Conservation (phyloP, 2,888 invertebrate species). For the Lasioglossum villosulum region DNA sequence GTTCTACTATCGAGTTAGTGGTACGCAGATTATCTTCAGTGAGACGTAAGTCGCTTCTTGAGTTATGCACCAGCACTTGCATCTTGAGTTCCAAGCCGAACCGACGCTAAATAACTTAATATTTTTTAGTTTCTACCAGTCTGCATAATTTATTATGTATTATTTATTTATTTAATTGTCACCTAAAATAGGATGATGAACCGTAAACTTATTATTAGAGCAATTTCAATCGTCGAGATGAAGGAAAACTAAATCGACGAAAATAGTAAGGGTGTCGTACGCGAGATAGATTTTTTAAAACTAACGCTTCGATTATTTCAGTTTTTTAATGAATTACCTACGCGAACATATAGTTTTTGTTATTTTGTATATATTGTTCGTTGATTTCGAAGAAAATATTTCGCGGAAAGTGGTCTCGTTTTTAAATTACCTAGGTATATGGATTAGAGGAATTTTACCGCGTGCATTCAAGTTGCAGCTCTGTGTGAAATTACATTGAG, state of each 20-base stretch:
- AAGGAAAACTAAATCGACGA: not conserved
- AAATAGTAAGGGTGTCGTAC: not conserved
- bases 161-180: not conserved
- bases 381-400: not conserved
- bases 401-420: not conserved
- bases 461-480: not conserved
- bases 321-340: not conserved
- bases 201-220: not conserved
- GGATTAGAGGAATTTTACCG: not conserved
- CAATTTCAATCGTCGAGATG: not conserved
- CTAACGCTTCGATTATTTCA: not conserved
- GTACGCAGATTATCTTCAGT: not conserved
- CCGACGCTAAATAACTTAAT: not conserved
- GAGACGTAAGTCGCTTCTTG: constrained; percentile 12
- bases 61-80: not conserved
- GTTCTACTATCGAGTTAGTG: not conserved
- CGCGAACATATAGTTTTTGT: not conserved
- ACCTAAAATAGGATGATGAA: not conserved
- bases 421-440: not conserved
- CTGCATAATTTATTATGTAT: not conserved
- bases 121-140: not conserved
- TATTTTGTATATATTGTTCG: not conserved
- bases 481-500: not conserved
- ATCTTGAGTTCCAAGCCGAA: not conserved
- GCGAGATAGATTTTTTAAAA: not conserved